These are phyloP conservation scores for Beris morrisii DNA, from an alignment of 2,888 invertebrate genomes.

Conservation along the genomic window DNA sequence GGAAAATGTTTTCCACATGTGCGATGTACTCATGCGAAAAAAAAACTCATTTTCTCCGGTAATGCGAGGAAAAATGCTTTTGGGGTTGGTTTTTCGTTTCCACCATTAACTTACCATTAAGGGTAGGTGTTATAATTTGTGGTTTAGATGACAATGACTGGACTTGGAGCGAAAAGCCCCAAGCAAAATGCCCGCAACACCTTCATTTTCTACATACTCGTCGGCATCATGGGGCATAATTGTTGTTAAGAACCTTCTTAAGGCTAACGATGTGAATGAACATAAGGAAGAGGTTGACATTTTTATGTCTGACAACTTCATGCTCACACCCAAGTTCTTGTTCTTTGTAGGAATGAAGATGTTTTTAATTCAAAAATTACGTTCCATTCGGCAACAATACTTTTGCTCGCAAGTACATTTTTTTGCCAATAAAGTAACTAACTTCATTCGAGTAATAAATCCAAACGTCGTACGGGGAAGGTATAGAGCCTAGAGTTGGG, in stretches of 20 bases:
- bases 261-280: not conserved
- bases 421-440: too few species aligned
- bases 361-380: too few species aligned
- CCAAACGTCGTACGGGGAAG: too few species aligned
- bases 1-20: constrained; percentile 1
- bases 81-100: constrained; percentile 27
- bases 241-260: constrained; percentile 17
- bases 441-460: too few species aligned
- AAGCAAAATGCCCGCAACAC: not conserved
- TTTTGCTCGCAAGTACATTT: too few species aligned
- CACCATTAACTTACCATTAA: constrained; percentile 37
- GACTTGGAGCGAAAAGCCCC: not conserved
- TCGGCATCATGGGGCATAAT: not conserved
- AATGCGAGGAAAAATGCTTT: constrained; percentile 38
- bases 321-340: too few species aligned
- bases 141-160: constrained; percentile 26
- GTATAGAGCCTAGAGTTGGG: too few species aligned
- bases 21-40: constrained; percentile 38
- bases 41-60: constrained; percentile 37
- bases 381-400: too few species aligned
- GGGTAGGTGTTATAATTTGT: constrained; percentile 36
- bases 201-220: constrained; percentile 5
- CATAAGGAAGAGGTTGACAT: constrained; percentile 5
- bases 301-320: too few species aligned
- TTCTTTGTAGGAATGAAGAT: too few species aligned